Conservation (phyloP, 2,797 vertebrate species). For the Crax fasciolata region DNA sequence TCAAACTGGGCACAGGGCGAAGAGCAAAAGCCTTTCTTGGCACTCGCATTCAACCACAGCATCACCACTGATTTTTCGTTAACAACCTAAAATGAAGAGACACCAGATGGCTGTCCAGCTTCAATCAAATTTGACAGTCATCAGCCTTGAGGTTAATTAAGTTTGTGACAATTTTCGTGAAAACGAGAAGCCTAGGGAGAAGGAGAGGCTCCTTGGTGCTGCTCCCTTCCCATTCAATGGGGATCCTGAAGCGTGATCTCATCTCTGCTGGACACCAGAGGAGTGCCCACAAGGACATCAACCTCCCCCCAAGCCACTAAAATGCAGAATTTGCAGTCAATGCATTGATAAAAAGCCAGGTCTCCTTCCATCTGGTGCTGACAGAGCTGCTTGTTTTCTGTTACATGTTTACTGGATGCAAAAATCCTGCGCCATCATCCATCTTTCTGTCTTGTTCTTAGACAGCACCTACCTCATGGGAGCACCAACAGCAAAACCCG, state of each 20-base stretch:
- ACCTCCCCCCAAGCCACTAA: neutral
- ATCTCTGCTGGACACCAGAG: neutral
- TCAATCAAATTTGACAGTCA: neutral
- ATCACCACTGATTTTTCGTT: neutral
- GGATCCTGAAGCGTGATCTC: neutral
- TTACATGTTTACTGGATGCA: conserved; percentile 6
- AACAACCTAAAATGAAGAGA: neutral
- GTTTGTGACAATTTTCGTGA: neutral
- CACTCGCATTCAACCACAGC: neutral
- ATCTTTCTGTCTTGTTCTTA: conserved; percentile 33
- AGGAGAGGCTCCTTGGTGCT: neutral
- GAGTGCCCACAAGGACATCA: neutral
- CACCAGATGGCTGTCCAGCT: neutral
- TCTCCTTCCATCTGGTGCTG: neutral
- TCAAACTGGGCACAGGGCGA: neutral
- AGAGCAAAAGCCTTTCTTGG: neutral
- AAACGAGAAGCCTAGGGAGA: neutral
- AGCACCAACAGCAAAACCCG: neutral
- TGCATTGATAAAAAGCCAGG: neutral
- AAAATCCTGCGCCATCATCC: conserved; percentile 3
- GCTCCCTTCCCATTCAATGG: neutral
- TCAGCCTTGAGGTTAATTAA: neutral
- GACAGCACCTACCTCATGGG: neutral
- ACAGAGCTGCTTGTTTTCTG: neutral
- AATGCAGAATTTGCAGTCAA: neutral